Evolutionary conservation across 2,888 invertebrate species (phyloP).

Genomic region (Thymelicus acteon): DNA sequence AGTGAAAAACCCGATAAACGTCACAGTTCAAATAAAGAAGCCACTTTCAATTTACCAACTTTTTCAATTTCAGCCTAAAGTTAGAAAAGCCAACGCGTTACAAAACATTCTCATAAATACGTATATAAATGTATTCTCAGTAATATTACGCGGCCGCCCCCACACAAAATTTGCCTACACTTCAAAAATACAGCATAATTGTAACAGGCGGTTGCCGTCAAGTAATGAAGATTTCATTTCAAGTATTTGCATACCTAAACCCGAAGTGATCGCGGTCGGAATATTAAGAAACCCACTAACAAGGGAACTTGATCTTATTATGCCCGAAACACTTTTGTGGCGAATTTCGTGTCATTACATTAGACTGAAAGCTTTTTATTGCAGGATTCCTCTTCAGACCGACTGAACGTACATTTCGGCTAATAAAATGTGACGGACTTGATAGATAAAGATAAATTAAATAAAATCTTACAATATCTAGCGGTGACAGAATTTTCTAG

Average conservation of each 20-base stretch:
- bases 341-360: conserved; percentile 8
- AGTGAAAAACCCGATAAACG: too few species aligned
- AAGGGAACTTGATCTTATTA: conserved; percentile 23
- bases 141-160: not conserved
- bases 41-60: not conserved
- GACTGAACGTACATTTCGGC: not conserved
- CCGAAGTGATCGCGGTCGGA: conserved; percentile 44
- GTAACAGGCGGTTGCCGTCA: conserved; percentile 45
- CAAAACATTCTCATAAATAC: not conserved
- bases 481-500: too few species aligned
- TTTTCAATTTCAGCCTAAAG: not conserved
- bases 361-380: conserved; percentile 23
- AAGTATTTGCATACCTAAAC: conserved; percentile 59
- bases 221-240: conserved; percentile 55
- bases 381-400: not conserved
- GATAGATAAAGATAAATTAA: not conserved
- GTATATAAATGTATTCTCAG: conserved; percentile 6
- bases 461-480: not conserved
- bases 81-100: not conserved
- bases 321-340: conserved; percentile 21
- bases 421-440: not conserved
- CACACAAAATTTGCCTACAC: conserved; percentile 25
- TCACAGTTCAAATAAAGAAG: too few species aligned
- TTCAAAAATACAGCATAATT: conserved; percentile 47
- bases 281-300: conserved; percentile 43